Evolutionary conservation across 2,797 vertebrate genomes (phyloP).

Genomic region (Garrulus glandarius): DNA sequence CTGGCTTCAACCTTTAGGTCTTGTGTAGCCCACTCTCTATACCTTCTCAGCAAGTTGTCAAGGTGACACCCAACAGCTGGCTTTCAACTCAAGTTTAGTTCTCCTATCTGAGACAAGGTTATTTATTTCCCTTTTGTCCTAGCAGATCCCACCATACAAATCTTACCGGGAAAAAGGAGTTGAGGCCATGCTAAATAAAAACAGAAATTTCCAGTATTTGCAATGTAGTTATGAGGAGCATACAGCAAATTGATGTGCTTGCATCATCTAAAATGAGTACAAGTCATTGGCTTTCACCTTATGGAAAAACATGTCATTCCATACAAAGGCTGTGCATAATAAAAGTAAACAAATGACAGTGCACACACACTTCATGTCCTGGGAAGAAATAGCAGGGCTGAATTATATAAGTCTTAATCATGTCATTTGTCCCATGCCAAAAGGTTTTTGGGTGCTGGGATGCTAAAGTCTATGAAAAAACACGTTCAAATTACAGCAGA

Average conservation of each 20-base stretch:
- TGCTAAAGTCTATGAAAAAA: neutral
- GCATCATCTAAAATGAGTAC: neutral
- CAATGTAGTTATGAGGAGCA: neutral
- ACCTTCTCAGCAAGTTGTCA: neutral
- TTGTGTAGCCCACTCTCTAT: neutral
- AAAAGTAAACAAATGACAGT: neutral
- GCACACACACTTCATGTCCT: neutral
- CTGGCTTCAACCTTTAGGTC: neutral
- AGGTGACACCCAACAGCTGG: accelerated
- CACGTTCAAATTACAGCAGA: neutral
- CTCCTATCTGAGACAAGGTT: neutral
- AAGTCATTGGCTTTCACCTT: neutral
- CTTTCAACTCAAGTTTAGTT: neutral
- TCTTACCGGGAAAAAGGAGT: neutral
- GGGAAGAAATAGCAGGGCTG: neutral
- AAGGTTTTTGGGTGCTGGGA: neutral
- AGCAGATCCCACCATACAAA: neutral
- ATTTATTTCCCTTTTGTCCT: neutral
- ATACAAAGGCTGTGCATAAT: neutral
- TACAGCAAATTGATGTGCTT: neutral
- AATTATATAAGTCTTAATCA: neutral
- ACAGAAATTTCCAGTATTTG: neutral
- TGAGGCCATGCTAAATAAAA: neutral
- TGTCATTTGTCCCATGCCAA: neutral
- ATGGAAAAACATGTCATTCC: neutral